Conservation (phyloP, 2,797 vertebrate genomes). For the Chrysocyon brachyurus region DNA sequence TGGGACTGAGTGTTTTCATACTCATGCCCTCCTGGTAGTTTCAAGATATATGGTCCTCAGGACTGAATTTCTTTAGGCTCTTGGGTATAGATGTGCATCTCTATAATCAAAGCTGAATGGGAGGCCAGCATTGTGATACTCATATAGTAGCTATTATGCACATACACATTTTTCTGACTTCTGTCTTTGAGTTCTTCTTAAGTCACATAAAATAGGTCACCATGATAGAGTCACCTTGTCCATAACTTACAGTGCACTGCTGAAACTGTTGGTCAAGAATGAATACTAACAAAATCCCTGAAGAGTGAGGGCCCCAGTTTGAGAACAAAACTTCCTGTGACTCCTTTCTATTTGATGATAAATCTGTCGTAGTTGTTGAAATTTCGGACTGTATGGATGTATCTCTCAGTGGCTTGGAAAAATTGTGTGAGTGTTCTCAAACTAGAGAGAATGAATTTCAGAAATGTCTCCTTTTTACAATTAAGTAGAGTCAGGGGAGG, state of each 20-base stretch:
- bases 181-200: slow-evolving; percentile 40
- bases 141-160: neutral
- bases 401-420: slow-evolving; percentile 40
- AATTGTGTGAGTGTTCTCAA: neutral
- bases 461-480: slow-evolving; percentile 31
- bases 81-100: neutral
- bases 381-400: slow-evolving; percentile 35
- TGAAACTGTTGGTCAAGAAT: slow-evolving; percentile 50
- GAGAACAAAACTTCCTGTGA: neutral
- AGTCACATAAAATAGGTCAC: neutral
- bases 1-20: neutral
- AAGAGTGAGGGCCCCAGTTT: neutral
- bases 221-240: slow-evolving; percentile 11
- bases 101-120: neutral
- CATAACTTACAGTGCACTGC: neutral
- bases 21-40: neutral
- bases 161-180: neutral
- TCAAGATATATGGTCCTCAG: neutral
- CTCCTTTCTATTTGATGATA: slow-evolving; percentile 49
- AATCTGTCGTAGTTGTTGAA: slow-evolving; percentile 46
- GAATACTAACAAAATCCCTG: slow-evolving; percentile 39
- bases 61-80: neutral
- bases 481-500: slow-evolving; percentile 62
- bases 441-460: slow-evolving; percentile 50
- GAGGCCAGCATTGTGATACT: neutral